phyloP scores from a whole-genome alignment of 1,140 invertebrate species.

The Paramacrobiotus metropolitanus region DNA sequence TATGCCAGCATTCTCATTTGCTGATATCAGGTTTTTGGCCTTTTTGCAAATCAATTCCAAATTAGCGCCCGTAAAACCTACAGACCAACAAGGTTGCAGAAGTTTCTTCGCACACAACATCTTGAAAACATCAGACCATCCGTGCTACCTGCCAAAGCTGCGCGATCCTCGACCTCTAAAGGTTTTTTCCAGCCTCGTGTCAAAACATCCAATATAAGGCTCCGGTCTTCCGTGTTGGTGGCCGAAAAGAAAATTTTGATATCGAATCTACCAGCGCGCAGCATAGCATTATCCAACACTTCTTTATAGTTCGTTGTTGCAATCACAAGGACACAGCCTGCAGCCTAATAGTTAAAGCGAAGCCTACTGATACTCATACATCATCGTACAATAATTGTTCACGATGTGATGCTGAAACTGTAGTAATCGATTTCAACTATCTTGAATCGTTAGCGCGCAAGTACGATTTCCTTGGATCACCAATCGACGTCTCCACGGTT shows the following conservation, averaged over 20 bases:
- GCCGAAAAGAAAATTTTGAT: neutral
- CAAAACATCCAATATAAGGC: neutral
- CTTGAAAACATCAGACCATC: neutral
- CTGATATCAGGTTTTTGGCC: neutral
- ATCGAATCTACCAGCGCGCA: neutral
- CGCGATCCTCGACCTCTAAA: neutral
- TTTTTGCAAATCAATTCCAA: neutral
- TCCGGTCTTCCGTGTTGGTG: neutral
- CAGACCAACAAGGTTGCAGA: neutral
- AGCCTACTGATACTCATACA: neutral
- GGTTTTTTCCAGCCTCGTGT: neutral
- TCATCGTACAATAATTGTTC: neutral
- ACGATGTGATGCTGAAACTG: neutral
- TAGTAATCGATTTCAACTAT: neutral
- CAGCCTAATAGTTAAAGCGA: neutral
- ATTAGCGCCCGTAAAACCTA: slow-evolving; percentile 2
- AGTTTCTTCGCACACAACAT: neutral
- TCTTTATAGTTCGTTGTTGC: neutral
- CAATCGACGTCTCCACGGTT: no score
- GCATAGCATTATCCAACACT: neutral
- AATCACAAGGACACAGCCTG: neutral
- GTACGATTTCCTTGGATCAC: no score
- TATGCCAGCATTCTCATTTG: no score
- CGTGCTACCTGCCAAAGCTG: neutral
- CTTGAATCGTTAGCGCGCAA: no score